phyloP scores from a whole-genome alignment of 53 echinoderm and acorn worm species.

The Temnopleurus reevesii region DNA sequence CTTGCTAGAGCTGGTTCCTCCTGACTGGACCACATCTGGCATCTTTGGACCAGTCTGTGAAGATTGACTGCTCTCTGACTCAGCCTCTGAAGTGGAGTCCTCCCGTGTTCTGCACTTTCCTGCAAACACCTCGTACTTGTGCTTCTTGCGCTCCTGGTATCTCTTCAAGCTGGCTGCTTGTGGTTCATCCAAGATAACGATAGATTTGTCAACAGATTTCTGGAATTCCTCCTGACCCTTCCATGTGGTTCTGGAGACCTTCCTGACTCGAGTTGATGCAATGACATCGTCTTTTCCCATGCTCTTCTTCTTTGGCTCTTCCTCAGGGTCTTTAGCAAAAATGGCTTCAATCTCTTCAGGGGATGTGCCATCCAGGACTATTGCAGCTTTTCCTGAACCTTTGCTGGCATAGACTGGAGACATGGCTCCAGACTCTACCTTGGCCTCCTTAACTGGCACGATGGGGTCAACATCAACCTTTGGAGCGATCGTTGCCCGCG shows the following conservation, averaged over 20 bases:
- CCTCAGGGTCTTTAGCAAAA: slow-evolving; percentile 49
- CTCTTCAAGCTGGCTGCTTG: slow-evolving; percentile 50
- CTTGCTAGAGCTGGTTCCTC: background rate
- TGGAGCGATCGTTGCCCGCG: background rate
- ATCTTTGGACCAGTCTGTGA: slow-evolving; percentile 25
- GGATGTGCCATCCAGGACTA: slow-evolving; percentile 32
- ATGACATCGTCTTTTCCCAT: slow-evolving; percentile 51
- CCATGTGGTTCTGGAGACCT: slow-evolving; percentile 67
- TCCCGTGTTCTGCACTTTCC: slow-evolving; percentile 25
- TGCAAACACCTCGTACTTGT: background rate
- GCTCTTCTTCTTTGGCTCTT: slow-evolving; percentile 23
- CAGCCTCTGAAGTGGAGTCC: slow-evolving; percentile 55
- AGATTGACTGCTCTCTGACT: slow-evolving; percentile 50
- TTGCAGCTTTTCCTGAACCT: background rate
- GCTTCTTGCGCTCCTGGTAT: slow-evolving; percentile 65
- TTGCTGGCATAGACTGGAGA: slow-evolving; percentile 27
- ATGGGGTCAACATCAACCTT: background rate
- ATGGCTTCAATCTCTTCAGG: slow-evolving; percentile 45
- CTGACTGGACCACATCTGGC: slow-evolving; percentile 56
- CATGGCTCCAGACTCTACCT: slow-evolving; percentile 10
- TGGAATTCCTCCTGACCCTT: slow-evolving; percentile 59
- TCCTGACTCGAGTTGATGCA: slow-evolving; percentile 45
- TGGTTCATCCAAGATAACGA: slow-evolving; percentile 6
- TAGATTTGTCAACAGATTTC: slow-evolving; percentile 51
- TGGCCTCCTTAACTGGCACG: background rate